phyloP scores from a whole-genome alignment of 2,888 invertebrate species.

The Thereva nobilitata region DNA sequence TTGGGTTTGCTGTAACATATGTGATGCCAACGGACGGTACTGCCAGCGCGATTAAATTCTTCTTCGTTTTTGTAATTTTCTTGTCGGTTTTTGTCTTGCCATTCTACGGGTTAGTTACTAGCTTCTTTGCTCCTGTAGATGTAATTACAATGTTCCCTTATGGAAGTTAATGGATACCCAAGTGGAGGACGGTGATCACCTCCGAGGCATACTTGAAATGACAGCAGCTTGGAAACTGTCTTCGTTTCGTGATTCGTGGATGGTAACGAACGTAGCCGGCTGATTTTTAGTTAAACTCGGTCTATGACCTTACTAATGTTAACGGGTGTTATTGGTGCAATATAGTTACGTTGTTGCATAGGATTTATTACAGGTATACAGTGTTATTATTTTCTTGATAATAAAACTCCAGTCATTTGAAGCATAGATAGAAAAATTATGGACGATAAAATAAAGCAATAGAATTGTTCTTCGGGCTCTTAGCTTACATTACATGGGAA shows the following conservation, averaged over 20 bases:
- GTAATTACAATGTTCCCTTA: conserved; percentile 42
- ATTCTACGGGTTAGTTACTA: conserved; percentile 33
- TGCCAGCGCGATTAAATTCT: conserved; percentile 38
- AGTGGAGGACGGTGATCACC: conserved; percentile 35
- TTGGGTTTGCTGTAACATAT: conserved; percentile 29
- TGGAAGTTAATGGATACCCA: conserved; percentile 41
- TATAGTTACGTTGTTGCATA: no score
- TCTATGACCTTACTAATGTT: no score
- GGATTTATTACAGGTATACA: no score
- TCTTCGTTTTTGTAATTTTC: conserved; percentile 41
- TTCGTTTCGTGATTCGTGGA: conserved; percentile 4
- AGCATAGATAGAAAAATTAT: no score
- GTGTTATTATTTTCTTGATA: no score
- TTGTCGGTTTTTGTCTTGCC: conserved; percentile 38
- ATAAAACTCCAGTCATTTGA: no score
- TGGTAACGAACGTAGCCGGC: neutral
- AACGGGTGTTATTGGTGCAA: no score
- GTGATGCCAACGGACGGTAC: conserved; percentile 19
- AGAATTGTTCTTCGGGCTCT: no score
- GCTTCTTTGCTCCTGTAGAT: conserved; percentile 38
- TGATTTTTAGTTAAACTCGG: no score
- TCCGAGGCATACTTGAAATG: conserved; percentile 35
- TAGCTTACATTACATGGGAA: no score
- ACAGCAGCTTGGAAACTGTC: conserved; percentile 33
- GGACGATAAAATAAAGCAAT: no score